Evolutionary conservation across 35 echinoderm and acorn worm species (phyloP), one percentile per base, ranked within the genome.

Genomic region (Lytechinus pictus): DNA sequence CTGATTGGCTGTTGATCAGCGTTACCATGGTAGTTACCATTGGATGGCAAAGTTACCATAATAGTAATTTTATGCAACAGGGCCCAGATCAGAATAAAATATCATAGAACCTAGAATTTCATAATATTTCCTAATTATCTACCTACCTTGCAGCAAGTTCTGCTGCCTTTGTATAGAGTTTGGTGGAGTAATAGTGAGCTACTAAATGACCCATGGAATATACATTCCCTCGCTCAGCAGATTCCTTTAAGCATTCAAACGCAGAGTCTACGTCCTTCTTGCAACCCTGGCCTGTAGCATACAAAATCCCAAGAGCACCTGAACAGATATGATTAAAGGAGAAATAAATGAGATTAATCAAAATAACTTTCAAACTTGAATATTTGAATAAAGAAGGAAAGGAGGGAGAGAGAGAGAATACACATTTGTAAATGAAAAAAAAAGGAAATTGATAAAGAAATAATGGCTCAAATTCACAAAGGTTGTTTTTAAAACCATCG

Each of bases 291-390:
- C 98, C 98, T 19, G 97, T 98, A 33, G 96, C 96, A 57, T 99
- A 99, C 97, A 99, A 96, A 61, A 99, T 97, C 44, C 98, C 98
- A 6, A 99, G 93, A 60, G 96, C 98, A 56, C 98, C 98, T 99
- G 87, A 10, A 44, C 24, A 56, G 27, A 58, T 9, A 11, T 58
- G 9, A 58, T 58, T 58, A 58, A 79, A 79, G 66, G 66, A 79
- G 66, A 79, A 16, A 79, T 79, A 79, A 79, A 79, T n/a, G 19
- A 24, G 8, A 79, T 79, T n/a, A n/a, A 79, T 24, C 3, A 79
- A 24, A n/a, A 7, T 24, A 79, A 24, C 66, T n/a, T 79, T 24
- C 19, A 79, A n/a, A 79, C 19, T 24, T 24, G 21, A 5, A 79
- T 24, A 79, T 79, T 14, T 7, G 4, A 7, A 79, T n/a, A n/a